phyloP scores from a whole-genome alignment of 2,888 invertebrate species.

The Leptinotarsa haldemani region DNA sequence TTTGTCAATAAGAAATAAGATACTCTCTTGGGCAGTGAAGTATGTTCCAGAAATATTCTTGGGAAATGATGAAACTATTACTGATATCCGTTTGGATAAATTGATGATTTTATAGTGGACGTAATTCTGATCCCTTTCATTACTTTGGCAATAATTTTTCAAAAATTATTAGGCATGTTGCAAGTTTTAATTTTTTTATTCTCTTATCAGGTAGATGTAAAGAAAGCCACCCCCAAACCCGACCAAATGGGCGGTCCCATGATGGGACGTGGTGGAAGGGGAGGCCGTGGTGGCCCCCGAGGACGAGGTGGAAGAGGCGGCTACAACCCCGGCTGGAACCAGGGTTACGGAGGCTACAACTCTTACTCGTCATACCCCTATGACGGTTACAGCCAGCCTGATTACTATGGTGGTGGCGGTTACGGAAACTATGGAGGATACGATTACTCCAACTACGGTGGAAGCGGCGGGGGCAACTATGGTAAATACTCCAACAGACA shows the following conservation, averaged over 20 bases:
- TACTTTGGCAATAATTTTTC: not conserved
- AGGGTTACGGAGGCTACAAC: constrained; percentile 66
- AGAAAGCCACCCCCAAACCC: constrained; percentile 93
- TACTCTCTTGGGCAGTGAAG: not conserved
- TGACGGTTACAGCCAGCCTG: constrained; percentile 73
- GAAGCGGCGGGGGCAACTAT: constrained; percentile 73
- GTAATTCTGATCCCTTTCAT: constrained; percentile 24
- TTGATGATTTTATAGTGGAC: constrained; percentile 33
- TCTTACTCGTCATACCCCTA: constrained; percentile 59
- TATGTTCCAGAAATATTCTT: no score
- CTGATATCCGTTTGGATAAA: constrained; percentile 39
- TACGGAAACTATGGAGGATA: constrained; percentile 74
- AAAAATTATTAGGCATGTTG: not conserved
- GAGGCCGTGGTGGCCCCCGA: constrained; percentile 76
- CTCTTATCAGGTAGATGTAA: constrained; percentile 83
- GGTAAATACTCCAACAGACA: constrained; percentile 74
- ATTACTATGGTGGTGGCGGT: constrained; percentile 44
- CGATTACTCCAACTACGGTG: constrained; percentile 72
- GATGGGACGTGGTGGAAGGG: constrained; percentile 72
- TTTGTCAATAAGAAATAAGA: not conserved
- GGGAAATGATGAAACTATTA: constrained; percentile 24
- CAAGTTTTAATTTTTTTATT: constrained; percentile 26
- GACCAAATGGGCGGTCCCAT: constrained; percentile 72
- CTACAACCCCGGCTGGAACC: constrained; percentile 69
- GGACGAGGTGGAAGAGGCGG: constrained; percentile 78